A percentile compares a stretch with the other conserved stretches of the same genome.
Evolutionary conservation across 1,140 invertebrate genomes (phyloP).

Genomic region (Cylas formicarius): DNA sequence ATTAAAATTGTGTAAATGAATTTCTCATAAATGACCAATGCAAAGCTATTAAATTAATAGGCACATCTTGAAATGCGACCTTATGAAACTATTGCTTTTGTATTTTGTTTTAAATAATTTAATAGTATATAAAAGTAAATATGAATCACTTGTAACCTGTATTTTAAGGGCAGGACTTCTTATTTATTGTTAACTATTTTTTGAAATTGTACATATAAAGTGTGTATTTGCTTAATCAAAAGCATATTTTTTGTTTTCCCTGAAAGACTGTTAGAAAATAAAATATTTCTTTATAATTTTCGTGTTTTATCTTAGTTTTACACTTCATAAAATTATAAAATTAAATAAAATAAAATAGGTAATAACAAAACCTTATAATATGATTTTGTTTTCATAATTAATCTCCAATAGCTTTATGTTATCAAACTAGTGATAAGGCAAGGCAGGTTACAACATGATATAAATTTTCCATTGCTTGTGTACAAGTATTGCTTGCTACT

Average conservation of each 20-base stretch:
- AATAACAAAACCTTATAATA: too few relatives aligned
- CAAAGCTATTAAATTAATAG: neutral
- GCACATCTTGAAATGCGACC: neutral
- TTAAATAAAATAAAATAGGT: too few relatives aligned
- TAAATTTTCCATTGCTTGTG: too few relatives aligned
- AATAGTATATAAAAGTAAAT: constrained; percentile 3
- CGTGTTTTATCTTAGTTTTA: neutral
- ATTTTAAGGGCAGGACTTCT: too few relatives aligned
- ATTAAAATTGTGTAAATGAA: constrained; percentile 4
- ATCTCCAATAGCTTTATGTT: too few relatives aligned
- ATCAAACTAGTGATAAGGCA: too few relatives aligned
- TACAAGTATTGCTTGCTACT: too few relatives aligned
- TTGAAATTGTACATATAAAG: too few relatives aligned
- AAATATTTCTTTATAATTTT: constrained; percentile 11
- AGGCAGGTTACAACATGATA: too few relatives aligned
- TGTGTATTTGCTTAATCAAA: constrained; percentile 2
- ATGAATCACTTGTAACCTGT: constrained; percentile 1
- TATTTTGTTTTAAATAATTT: constrained; percentile 10
- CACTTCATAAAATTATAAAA: too few relatives aligned
- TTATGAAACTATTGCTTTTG: constrained; percentile 4
- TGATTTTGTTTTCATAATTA: too few relatives aligned
- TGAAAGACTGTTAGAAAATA: constrained; percentile 12
- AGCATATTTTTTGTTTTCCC: constrained; percentile 5
- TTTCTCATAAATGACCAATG: neutral
- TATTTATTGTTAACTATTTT: too few relatives aligned